A percentile compares a stretch with the other conserved stretches of the same genome.
These are phyloP conservation scores for Symphodus melops DNA, from an alignment of 2,113 vertebrate genomes.

Conservation along the genomic window DNA sequence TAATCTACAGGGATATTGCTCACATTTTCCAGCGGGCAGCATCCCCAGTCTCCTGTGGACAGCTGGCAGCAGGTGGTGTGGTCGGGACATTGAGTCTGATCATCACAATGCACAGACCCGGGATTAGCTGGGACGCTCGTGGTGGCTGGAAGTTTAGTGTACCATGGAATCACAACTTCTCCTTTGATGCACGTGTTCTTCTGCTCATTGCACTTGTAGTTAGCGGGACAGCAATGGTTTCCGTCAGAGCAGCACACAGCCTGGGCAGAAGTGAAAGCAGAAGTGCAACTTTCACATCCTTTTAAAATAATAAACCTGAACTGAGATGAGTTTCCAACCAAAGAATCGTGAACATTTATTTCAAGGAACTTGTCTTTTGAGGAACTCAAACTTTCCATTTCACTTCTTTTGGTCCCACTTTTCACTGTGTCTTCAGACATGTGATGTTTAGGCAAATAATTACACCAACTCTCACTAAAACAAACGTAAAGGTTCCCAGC, in stretches of 20 bases:
- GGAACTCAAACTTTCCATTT: not conserved
- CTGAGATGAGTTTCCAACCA: not conserved
- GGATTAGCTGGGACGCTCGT: not conserved
- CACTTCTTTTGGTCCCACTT: too few species aligned
- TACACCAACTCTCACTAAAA: not conserved
- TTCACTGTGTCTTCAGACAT: not conserved
- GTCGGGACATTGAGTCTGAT: constrained; percentile 43
- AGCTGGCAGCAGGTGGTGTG: constrained; percentile 73
- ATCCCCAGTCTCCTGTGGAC: constrained; percentile 67
- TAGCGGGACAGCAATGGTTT: constrained; percentile 76
- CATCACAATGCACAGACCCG: constrained; percentile 40
- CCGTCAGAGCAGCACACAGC: constrained; percentile 80
- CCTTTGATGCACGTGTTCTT: constrained; percentile 56
- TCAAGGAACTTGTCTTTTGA: not conserved
- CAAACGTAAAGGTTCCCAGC: not conserved
- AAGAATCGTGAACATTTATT: not conserved
- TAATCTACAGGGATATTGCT: not conserved
- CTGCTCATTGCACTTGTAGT: constrained; percentile 64
- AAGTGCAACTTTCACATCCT: constrained; percentile 31
- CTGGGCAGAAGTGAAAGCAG: constrained; percentile 59
- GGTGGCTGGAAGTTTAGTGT: constrained; percentile 69
- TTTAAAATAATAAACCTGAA: not conserved
- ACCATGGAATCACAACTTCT: constrained; percentile 78
- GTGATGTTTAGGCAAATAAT: not conserved
- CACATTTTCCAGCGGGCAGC: constrained; percentile 78